Percentiles rank a stretch among this genome's conserved stretches.
phyloP scores from a whole-genome alignment of 2,113 vertebrate genomes.

The Hippolais icterina region DNA sequence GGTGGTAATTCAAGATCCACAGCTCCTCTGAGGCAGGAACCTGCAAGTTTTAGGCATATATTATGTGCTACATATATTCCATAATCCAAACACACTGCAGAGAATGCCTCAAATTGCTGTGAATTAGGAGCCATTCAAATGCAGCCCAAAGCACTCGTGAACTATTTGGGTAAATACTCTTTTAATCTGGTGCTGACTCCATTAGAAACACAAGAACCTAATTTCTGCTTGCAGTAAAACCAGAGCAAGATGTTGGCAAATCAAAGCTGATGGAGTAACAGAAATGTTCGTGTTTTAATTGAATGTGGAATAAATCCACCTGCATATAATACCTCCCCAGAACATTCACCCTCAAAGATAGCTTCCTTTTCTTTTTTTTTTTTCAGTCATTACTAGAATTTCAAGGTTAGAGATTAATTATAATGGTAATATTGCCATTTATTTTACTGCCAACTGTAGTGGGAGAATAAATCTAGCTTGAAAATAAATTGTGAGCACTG shows the following conservation, averaged over 20 bases:
- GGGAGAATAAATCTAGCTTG: slow-evolving; percentile 37
- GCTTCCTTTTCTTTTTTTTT: not conserved
- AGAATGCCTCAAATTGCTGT: not conserved
- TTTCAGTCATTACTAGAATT: not conserved
- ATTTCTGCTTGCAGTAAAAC: not conserved
- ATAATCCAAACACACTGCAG: not conserved
- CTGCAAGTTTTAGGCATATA: not conserved
- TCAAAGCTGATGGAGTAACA: not conserved
- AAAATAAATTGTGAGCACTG: slow-evolving; percentile 35
- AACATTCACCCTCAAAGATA: not conserved
- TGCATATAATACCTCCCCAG: not conserved
- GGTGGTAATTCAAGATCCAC: not conserved
- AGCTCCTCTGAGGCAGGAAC: not conserved
- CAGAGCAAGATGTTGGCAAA: not conserved
- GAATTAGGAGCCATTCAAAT: not conserved
- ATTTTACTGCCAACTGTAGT: slow-evolving; percentile 40
- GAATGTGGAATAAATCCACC: not conserved
- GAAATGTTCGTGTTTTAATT: not conserved
- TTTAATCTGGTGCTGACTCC: not conserved
- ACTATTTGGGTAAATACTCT: not conserved
- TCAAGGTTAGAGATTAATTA: slow-evolving; percentile 63
- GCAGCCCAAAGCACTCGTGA: not conserved
- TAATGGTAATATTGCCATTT: slow-evolving; percentile 32
- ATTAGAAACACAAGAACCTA: not conserved
- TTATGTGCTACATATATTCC: not conserved